Evolutionary conservation across 2,113 vertebrate species (phyloP).

Genomic region (Anguilla japonica): DNA sequence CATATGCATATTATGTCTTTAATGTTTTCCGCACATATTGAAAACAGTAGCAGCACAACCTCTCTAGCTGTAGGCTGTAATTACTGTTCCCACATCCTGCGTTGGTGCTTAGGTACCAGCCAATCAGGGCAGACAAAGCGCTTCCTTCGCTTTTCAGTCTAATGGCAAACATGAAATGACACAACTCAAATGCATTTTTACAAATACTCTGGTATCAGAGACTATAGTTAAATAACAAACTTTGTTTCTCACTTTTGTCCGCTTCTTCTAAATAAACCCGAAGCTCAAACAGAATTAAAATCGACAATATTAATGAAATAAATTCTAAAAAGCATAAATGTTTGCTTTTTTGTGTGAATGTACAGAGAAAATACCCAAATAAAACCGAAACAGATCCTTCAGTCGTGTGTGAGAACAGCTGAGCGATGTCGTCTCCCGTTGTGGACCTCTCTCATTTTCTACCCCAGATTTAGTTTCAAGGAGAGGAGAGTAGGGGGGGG

Average conservation of each 20-base stretch:
- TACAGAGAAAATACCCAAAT: conserved; percentile 29
- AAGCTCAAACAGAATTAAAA: conserved; percentile 28
- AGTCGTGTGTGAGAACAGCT: conserved; percentile 22
- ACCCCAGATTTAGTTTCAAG: conserved; percentile 22
- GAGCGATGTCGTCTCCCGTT: conserved; percentile 14
- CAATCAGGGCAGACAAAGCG: conserved; percentile 51
- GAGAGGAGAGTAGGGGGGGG: not conserved
- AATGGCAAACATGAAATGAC: conserved; percentile 50
- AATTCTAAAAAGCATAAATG: conserved; percentile 20
- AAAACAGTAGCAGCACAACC: conserved; percentile 24
- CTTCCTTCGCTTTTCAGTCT: conserved; percentile 51
- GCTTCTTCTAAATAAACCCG: not conserved
- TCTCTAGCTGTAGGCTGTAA: conserved; percentile 27
- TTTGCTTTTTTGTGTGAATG: not conserved
- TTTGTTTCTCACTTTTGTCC: conserved; percentile 45
- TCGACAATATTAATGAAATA: conserved; percentile 29
- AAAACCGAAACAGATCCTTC: conserved; percentile 10
- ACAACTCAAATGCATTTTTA: conserved; percentile 21
- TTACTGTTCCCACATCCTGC: conserved; percentile 4
- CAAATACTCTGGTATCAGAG: conserved; percentile 1
- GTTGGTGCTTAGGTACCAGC: conserved; percentile 60
- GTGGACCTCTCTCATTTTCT: conserved; percentile 23
- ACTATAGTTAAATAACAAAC: conserved; percentile 47
- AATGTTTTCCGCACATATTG: conserved; percentile 67
- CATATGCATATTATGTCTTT: conserved; percentile 69